Evolutionary conservation across 2,113 vertebrate genomes (phyloP), one percentile per base, ranked within the genome.

Genomic region (Microtus montanus): DNA sequence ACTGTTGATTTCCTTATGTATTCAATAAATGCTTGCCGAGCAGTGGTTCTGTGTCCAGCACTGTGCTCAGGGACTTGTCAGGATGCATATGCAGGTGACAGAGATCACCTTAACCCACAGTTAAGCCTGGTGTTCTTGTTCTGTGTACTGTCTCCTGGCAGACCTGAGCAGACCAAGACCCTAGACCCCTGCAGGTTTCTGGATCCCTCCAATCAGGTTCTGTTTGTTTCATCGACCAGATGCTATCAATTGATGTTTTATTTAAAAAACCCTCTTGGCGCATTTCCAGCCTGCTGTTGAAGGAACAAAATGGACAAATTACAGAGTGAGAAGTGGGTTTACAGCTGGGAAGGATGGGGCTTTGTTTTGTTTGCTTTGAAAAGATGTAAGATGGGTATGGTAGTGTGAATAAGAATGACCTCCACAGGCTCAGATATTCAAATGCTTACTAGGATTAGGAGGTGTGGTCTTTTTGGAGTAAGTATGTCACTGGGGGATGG

Each of bases 301-400:
- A 44, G 38, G 73, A 30, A 17, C 11, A 61, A 61, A 19, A 75
- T 26, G 68, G 64, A 52, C 0, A 77, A 47, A 52, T 17, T 11
- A 71, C 33, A 3, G 0, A 41, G 49, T 3, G 28, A 71, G 49
- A 87, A 68, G 41, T 79, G 13, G 2, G 9, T 47, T 6, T 1
- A 9, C 35, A 61, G 49, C 38, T 33, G 30, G 28, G 28, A 79
- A 35, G 47, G 78, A 17, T 44, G 41, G 3, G 12, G 44, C 35
- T 58, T 58, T 64, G 35, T 52, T 61, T 10, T 19, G 28, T 68
- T 68, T 38, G 38, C 30, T 70, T 35, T 64, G 35, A 63, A 19
- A n/a, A 47, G 47, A 70, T 12, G 7, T 41, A 41, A 0, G 1
- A 2, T 7, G 26, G 24, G 78, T 78, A 22, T 3, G 58, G 19